Percentiles rank a stretch among this genome's conserved stretches.
Conservation (phyloP, 1,140 invertebrate genomes). For the Calosoma granatense region DNA sequence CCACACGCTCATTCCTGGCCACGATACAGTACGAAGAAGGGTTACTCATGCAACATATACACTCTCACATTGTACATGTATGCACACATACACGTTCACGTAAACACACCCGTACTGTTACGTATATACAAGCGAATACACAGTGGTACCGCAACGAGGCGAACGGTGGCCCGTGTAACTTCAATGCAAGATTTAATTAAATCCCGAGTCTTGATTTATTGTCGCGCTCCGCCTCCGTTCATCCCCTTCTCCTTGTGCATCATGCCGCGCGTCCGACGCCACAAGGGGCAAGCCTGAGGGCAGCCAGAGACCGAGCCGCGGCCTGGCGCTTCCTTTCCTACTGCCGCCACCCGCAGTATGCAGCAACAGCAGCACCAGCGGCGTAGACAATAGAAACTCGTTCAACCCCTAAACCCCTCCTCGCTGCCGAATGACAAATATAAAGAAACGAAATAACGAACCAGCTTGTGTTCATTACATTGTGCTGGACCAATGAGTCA, state of each 20-base stretch:
- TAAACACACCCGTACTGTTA: neutral
- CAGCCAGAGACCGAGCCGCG: neutral
- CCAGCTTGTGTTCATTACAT: too few relatives aligned
- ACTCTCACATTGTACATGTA: too few relatives aligned
- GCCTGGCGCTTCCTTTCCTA: neutral
- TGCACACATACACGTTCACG: neutral
- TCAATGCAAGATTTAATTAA: conserved; percentile 29
- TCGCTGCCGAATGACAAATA: too few relatives aligned
- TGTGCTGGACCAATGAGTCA: too few relatives aligned
- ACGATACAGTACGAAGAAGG: too few relatives aligned
- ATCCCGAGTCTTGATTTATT: conserved; percentile 39
- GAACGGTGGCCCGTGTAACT: conserved; percentile 13
- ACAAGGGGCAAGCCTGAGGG: neutral
- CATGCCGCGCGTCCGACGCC: neutral
- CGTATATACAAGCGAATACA: neutral
- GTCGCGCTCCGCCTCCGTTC: conserved; percentile 21
- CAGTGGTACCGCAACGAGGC: conserved; percentile 12
- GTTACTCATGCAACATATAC: too few relatives aligned
- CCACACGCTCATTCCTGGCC: neutral
- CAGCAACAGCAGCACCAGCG: too few relatives aligned
- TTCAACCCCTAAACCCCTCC: neutral
- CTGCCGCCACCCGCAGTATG: too few relatives aligned
- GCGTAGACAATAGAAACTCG: neutral
- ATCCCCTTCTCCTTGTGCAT: neutral
- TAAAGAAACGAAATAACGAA: too few relatives aligned